Base-by-base conservation (phyloP, 1,140 invertebrate species). In the Zaprionus kolodkinae region DNA sequence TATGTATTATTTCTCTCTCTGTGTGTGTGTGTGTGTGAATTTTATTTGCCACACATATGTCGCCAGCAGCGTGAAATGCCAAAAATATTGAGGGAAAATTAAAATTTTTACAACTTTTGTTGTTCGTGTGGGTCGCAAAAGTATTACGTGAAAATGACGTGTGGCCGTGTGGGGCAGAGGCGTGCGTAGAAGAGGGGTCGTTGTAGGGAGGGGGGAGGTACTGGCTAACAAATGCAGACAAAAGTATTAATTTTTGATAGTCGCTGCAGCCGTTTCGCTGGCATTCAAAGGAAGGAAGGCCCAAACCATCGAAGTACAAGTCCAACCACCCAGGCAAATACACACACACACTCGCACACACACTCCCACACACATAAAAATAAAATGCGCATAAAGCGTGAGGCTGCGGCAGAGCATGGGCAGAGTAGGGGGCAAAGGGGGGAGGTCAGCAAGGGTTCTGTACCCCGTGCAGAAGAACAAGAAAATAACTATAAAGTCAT, bases 81-180 rank as follows among this genome's bases (percentile, higher is more conserved):
- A 71, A 88, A 88, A 79, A 84, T 84, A 79, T 88, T 83, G 84
- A 69, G 60, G 72, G 76, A 82, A 87, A 88, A 87, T 87, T 88
- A 87, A 86, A 87, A 87, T 87, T 75, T 87, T 86, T 86, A 83
- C 83, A 88, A 86, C 83, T 87, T 88, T 88, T 76, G 76, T 87
- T 87, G 65, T 83, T 74, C 78, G 79, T 67, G 69, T 72, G 72
- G 64, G 69, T 77, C 76, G 52, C 83, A 71, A 71, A 71, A 69
- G 84, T 69, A 86, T 79, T 83, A 88, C 83, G 83, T 86, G 76
- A 79, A 86, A 86, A 86, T 86, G 54, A 74, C 72, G 72, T 74
- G 72, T 74, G 63, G 52, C 57, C 54, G 30, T 17, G 17, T 1
- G 21, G 2, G 35, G 35, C 27, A 48, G 40, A 57, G 30, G 52